Percentiles rank a stretch among this genome's conserved stretches.
These are phyloP conservation scores for Microhierax caerulescens DNA, from an alignment of 2,797 vertebrate species.

Conservation along the genomic window DNA sequence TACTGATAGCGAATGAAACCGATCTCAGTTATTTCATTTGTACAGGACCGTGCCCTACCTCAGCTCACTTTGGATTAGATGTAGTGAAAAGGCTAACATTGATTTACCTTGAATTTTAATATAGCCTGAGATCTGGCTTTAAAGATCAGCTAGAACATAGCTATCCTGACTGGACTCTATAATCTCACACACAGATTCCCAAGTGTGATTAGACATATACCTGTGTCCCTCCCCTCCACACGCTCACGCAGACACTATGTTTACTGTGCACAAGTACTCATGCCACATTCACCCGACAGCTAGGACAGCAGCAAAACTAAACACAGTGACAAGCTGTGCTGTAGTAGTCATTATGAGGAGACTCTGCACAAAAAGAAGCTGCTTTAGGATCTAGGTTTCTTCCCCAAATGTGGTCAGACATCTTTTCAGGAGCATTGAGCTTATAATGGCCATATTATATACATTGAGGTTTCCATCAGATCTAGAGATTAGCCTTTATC, in stretches of 20 bases:
- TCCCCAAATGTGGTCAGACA: background rate
- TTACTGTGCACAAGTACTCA: background rate
- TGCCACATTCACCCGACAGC: background rate
- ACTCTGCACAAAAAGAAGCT: background rate
- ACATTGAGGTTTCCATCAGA: background rate
- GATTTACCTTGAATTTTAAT: background rate
- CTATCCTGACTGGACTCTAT: background rate
- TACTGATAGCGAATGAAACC: background rate
- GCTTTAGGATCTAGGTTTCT: background rate
- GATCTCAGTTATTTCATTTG: background rate
- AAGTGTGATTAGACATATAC: background rate
- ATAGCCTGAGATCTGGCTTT: background rate
- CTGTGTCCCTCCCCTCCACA: background rate
- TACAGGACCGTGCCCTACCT: background rate
- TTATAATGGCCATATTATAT: background rate
- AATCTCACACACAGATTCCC: background rate
- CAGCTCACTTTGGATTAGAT: accelerated
- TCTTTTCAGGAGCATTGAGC: background rate
- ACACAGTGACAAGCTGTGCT: background rate
- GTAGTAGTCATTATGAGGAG: background rate
- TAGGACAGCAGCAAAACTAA: background rate
- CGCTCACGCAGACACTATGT: background rate
- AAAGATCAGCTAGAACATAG: background rate
- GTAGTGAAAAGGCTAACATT: background rate
- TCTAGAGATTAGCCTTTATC: background rate